A percentile compares a stretch with the other conserved stretches of the same genome.
Conservation (phyloP, 2,797 vertebrate genomes). For the Tenualosa thibaudeaui region DNA sequence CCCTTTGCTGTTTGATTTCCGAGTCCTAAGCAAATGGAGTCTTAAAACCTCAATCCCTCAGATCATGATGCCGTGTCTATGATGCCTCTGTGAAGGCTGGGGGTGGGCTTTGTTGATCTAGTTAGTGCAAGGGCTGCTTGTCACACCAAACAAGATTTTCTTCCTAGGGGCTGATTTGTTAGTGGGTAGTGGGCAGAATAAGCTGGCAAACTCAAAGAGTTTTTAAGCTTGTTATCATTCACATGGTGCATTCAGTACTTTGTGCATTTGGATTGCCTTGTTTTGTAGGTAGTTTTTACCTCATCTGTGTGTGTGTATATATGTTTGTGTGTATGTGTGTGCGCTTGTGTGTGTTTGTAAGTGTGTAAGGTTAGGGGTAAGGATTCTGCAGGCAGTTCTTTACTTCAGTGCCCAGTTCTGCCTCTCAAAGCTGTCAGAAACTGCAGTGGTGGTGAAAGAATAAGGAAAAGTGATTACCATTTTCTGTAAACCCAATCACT, state of each 20-base stretch:
- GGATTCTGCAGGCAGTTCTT: slow-evolving; percentile 2
- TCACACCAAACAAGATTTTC: neutral
- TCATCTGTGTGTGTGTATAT: neutral
- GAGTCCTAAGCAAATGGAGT: neutral
- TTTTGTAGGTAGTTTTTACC: neutral
- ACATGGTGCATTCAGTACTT: neutral
- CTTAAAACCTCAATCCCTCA: neutral
- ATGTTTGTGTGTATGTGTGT: slow-evolving; percentile 6
- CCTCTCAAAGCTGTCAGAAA: slow-evolving; percentile 27
- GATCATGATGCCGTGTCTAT: slow-evolving; percentile 25
- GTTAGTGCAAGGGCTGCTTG: slow-evolving; percentile 19
- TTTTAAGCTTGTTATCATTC: neutral
- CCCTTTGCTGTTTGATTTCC: neutral
- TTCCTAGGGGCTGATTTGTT: neutral
- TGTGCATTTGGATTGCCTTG: neutral
- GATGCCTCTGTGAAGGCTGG: slow-evolving; percentile 28
- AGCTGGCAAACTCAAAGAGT: neutral
- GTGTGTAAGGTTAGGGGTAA: neutral
- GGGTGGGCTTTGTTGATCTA: neutral
- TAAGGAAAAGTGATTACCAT: slow-evolving; percentile 33
- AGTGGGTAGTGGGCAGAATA: neutral
- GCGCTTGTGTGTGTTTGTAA: slow-evolving; percentile 20
- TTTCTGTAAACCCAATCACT: slow-evolving; percentile 39
- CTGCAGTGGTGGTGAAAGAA: slow-evolving; percentile 32
- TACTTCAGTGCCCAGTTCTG: slow-evolving; percentile 34